These are phyloP conservation scores for Microcebus jonahi DNA, from an alignment of 2,113 vertebrate species.

Conservation along the genomic window DNA sequence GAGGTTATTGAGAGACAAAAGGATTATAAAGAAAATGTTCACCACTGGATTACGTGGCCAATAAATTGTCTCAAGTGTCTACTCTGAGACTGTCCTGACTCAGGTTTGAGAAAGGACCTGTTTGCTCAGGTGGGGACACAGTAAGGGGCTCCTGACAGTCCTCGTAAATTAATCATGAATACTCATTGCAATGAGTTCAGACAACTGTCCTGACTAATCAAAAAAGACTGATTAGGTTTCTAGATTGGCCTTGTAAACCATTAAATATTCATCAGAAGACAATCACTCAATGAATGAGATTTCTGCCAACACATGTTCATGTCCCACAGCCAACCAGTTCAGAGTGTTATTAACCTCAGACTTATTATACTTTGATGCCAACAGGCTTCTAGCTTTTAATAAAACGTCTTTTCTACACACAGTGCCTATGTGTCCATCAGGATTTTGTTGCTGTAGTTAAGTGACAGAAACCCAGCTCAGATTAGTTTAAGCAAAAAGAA, in stretches of 20 bases:
- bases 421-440: not conserved
- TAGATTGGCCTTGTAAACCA: not conserved
- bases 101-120: not conserved
- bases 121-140: not conserved
- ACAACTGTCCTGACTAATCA: not conserved
- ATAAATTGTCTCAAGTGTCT: not conserved
- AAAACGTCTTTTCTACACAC: not conserved
- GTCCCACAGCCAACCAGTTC: not conserved
- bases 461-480: not conserved
- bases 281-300: not conserved
- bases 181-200: not conserved
- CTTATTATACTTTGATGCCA: not conserved
- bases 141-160: not conserved
- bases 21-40: not conserved
- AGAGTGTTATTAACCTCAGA: not conserved
- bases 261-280: not conserved
- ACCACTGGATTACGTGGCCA: not conserved
- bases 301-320: not conserved
- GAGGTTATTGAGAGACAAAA: not conserved
- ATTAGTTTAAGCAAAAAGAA: not conserved
- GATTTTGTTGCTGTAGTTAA: not conserved
- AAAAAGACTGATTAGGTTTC: not conserved
- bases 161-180: not conserved
- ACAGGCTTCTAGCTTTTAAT: not conserved
- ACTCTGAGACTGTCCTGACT: not conserved